A percentile compares a stretch with the other conserved stretches of the same genome.
Evolutionary conservation across 2,113 vertebrate genomes (phyloP).

Genomic region (Apodemus sylvaticus): DNA sequence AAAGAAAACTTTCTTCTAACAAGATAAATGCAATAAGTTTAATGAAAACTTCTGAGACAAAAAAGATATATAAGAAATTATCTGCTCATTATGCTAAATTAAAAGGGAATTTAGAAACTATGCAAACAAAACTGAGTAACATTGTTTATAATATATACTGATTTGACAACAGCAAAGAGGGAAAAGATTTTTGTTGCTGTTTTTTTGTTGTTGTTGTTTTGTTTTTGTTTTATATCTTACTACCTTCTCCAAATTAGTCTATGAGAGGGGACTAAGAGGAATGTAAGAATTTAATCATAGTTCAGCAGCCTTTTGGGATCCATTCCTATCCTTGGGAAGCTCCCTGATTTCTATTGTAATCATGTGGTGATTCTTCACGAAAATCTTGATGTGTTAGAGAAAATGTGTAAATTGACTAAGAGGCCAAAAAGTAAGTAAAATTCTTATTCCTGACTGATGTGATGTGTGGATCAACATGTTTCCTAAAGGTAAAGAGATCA

Average conservation of each 20-base stretch:
- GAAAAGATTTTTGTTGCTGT: neutral
- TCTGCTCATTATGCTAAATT: slow-evolving; percentile 83
- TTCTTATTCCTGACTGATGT: neutral
- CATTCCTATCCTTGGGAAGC: neutral
- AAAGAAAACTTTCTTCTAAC: slow-evolving; percentile 67
- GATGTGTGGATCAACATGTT: neutral
- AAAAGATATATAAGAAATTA: slow-evolving; percentile 71
- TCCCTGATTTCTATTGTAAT: neutral
- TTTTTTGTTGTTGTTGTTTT: no score
- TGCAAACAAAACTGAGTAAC: slow-evolving; percentile 79
- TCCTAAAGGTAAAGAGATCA: slow-evolving; percentile 14
- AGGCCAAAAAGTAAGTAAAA: slow-evolving; percentile 44
- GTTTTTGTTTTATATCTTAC: neutral
- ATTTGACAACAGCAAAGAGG: slow-evolving; percentile 31
- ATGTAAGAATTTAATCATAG: neutral
- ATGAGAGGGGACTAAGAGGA: slow-evolving; percentile 20
- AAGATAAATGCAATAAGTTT: slow-evolving; percentile 79
- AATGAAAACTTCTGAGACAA: slow-evolving; percentile 78
- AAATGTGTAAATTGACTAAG: neutral
- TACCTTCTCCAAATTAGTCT: slow-evolving; percentile 54
- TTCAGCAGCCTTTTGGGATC: slow-evolving; percentile 8
- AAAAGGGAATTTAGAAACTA: slow-evolving; percentile 67
- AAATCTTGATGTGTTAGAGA: neutral
- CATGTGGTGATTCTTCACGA: neutral
- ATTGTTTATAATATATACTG: neutral